Evolutionary conservation across 2,888 invertebrate species (phyloP).

Genomic region (Drosophila rellima): DNA sequence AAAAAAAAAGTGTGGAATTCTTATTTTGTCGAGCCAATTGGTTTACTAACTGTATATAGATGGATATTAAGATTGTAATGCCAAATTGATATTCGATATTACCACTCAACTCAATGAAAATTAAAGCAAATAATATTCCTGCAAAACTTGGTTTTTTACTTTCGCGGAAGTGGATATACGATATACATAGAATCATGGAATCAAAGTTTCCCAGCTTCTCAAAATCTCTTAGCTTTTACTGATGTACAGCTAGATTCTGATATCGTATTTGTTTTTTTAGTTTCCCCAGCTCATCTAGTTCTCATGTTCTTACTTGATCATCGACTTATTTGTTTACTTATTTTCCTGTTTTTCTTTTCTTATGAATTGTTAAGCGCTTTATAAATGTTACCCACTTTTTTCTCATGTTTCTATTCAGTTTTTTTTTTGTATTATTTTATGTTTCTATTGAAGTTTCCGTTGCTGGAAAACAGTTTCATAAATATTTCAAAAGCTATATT

Average conservation of each 20-base stretch:
- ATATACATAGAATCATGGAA: neutral
- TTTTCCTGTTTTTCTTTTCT: conserved; percentile 4
- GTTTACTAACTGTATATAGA: too few relatives aligned
- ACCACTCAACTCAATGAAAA: too few relatives aligned
- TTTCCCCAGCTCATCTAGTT: conserved; percentile 2
- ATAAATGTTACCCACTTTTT: conserved; percentile 8
- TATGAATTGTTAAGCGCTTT: conserved; percentile 14
- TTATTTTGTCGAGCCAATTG: too few relatives aligned
- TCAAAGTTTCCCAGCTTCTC: neutral
- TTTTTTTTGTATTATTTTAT: neutral
- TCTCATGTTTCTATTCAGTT: neutral
- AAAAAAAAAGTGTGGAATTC: too few relatives aligned
- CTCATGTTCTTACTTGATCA: conserved; percentile 10
- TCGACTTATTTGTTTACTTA: conserved; percentile 20
- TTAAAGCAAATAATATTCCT: too few relatives aligned
- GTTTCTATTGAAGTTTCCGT: conserved; percentile 4
- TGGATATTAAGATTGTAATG: too few relatives aligned
- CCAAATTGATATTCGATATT: too few relatives aligned
- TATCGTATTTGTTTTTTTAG: neutral
- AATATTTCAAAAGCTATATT: neutral
- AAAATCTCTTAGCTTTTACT: neutral
- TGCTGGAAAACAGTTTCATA: conserved; percentile 10
- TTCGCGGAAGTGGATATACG: neutral
- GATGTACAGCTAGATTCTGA: neutral
- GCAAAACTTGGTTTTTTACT: neutral